These are phyloP conservation scores for Oncorhynchus nerka DNA, from an alignment of 2,113 vertebrate species.

Conservation along the genomic window DNA sequence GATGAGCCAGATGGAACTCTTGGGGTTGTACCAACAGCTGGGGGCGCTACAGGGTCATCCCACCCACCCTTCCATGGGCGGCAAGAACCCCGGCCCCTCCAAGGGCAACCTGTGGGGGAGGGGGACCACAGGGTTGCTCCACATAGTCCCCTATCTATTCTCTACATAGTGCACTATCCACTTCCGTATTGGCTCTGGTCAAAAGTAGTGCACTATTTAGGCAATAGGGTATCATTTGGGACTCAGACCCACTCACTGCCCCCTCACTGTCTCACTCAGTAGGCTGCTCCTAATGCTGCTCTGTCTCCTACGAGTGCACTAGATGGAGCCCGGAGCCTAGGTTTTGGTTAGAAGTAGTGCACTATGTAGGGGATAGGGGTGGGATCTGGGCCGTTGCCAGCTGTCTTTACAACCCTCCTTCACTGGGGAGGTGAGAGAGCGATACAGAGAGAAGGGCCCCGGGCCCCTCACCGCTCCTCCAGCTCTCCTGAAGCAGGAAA, in stretches of 20 bases:
- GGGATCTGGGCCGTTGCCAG: slow-evolving; percentile 30
- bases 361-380: slow-evolving; percentile 14
- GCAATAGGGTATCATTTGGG: background rate
- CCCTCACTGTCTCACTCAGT: too few species aligned
- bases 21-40: slow-evolving; percentile 81
- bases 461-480: background rate
- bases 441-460: slow-evolving; percentile 9
- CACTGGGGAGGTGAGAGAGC: too few species aligned
- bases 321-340: too few species aligned
- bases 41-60: slow-evolving; percentile 55
- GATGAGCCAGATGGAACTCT: slow-evolving; percentile 75
- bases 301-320: too few species aligned
- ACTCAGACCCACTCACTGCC: too few species aligned
- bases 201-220: background rate
- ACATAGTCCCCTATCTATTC: slow-evolving; percentile 10
- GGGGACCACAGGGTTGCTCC: background rate
- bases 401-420: slow-evolving; percentile 28
- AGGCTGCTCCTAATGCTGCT: too few species aligned
- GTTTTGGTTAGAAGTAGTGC: too few species aligned
- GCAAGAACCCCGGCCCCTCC: slow-evolving; percentile 93
- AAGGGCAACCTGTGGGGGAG: slow-evolving; percentile 79
- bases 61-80: slow-evolving; percentile 70
- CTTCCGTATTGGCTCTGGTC: slow-evolving; percentile 1
- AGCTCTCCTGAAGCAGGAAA: slow-evolving; percentile 23
- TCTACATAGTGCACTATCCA: background rate